Percentiles rank a stretch among this genome's conserved stretches.
These are phyloP conservation scores for Monopterus albus DNA, from an alignment of 2,113 vertebrate species.

Conservation along the genomic window DNA sequence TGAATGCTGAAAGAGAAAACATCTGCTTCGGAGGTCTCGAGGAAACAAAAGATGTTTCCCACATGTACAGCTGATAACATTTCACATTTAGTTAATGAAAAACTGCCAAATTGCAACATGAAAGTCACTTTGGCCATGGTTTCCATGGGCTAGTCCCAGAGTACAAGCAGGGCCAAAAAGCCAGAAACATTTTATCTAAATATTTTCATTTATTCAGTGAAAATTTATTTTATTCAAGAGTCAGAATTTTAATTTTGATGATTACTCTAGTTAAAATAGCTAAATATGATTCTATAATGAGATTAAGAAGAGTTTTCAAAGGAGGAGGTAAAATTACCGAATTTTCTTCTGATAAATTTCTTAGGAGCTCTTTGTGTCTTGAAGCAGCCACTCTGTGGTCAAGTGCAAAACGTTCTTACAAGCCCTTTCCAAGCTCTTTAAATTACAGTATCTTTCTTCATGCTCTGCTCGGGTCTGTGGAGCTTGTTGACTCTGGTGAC, in stretches of 20 bases:
- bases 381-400: neutral
- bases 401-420: neutral
- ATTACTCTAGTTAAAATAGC: too few relatives aligned
- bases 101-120: too few relatives aligned
- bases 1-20: neutral
- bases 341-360: neutral
- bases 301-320: too few relatives aligned
- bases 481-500: slow-evolving; percentile 64
- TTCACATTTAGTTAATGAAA: neutral
- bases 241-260: too few relatives aligned
- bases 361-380: neutral
- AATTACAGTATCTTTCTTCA: slow-evolving; percentile 29
- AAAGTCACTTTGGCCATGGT: neutral
- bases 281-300: too few relatives aligned
- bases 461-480: slow-evolving; percentile 29
- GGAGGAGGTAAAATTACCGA: too few relatives aligned
- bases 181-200: neutral
- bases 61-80: neutral
- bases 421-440: neutral
- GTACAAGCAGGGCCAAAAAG: neutral
- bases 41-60: slow-evolving; percentile 2
- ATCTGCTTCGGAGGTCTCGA: neutral
- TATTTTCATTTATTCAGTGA: neutral
- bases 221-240: too few relatives aligned
- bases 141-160: neutral